phyloP scores from a whole-genome alignment of 2,113 vertebrate genomes.

The Felis chaus region DNA sequence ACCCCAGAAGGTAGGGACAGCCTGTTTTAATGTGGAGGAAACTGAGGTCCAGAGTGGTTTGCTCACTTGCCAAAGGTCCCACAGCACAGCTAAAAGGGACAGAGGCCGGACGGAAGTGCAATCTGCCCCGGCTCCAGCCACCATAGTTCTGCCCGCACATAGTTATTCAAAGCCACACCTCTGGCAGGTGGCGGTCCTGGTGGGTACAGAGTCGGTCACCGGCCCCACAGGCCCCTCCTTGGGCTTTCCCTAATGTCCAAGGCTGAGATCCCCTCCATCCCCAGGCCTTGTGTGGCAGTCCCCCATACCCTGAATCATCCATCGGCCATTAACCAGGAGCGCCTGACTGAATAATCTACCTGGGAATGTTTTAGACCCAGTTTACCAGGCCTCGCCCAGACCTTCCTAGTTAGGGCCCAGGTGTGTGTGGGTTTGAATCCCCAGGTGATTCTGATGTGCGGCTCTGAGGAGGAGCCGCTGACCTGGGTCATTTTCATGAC shows the following conservation, averaged over 20 bases:
- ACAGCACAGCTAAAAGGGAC: background rate
- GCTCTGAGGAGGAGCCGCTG: background rate
- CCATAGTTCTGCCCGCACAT: background rate
- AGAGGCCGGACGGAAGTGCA: background rate
- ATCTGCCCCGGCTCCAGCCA: background rate
- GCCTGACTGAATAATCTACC: background rate
- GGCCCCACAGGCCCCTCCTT: background rate
- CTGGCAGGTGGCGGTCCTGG: background rate
- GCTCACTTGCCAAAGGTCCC: background rate
- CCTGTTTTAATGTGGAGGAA: background rate
- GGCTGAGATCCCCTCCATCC: background rate
- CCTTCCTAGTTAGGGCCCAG: background rate
- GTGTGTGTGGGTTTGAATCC: background rate
- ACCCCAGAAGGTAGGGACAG: background rate
- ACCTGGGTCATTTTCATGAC: background rate
- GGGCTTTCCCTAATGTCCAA: background rate
- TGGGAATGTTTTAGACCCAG: background rate
- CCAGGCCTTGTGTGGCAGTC: too few species aligned
- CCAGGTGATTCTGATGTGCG: background rate
- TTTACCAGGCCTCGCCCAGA: background rate
- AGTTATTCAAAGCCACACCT: background rate
- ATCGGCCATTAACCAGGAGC: background rate
- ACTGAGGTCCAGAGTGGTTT: background rate
- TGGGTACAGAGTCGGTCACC: background rate
- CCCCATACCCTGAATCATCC: background rate